Evolutionary conservation across 2,113 vertebrate species (phyloP), one percentile per base, ranked within the genome.

Genomic region (Tetraodon nigroviridis): DNA sequence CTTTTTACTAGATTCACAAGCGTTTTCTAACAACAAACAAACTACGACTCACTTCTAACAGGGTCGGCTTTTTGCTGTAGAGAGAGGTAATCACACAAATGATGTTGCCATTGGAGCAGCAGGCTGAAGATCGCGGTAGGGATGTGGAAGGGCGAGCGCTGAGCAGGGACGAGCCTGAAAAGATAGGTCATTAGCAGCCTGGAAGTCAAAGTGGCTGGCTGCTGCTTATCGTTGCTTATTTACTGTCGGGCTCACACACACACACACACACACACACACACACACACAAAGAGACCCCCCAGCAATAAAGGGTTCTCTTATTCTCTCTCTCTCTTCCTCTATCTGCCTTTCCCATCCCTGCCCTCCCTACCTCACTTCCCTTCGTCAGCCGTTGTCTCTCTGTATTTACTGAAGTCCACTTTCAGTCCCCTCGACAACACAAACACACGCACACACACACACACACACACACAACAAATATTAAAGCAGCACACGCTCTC

Each of bases 111-210:
- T 11, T 29, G 29, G 29, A 61, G 59, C 59, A 8, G 16, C 2
- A 19, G 21, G 55, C 54, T 47, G 48, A 19, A 29, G 63, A 17
- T 22, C 11, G 3, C 18, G 11, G 48, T 29, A 2, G 52, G 55
- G 41, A 10, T 37, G 16, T 6, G 37, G 37, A 37, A 12, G 59
- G 67, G 49, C 12, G 27, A 65, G 55, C 72, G 73, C 66, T n/a
- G 64, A 55, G 27, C 45, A n/a, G 71, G 65, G 78, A 81, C 69
- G 51, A 1, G 19, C 1, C 1, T 47, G 55, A 19, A 54, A 82
- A 73, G 79, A 58, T 58, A 50, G 80, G 75, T 79, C 82, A 76
- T 86, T 83, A 88, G 73, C 75, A 82, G 71, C 73, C 83, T 75
- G 61, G 50, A 17, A 78, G 80, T 81, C 67, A 61, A 56, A 61